phyloP scores from a whole-genome alignment of 2,113 vertebrate species.

The Brevimyrus niger region DNA sequence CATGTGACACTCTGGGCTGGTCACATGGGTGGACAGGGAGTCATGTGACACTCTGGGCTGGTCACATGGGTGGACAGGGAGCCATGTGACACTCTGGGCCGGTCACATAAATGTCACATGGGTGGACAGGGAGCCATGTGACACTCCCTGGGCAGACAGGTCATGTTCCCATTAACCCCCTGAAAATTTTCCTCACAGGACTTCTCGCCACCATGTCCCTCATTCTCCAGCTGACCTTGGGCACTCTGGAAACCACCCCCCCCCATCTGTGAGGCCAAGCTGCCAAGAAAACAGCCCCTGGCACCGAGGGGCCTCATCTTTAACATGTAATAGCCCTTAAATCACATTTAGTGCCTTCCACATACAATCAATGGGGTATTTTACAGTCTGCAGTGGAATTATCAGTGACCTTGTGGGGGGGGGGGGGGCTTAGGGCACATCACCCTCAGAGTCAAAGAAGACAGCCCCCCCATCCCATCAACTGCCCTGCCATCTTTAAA shows the following conservation, averaged over 20 bases:
- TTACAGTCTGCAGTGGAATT: slow-evolving; percentile 49
- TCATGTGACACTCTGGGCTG: neutral
- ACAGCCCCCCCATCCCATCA: slow-evolving; percentile 29
- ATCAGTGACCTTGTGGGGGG: slow-evolving; percentile 32
- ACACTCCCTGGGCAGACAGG: neutral
- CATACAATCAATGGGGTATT: slow-evolving; percentile 54
- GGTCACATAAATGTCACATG: neutral
- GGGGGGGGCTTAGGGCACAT: neutral
- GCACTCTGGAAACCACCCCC: slow-evolving; percentile 28
- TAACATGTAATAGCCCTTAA: slow-evolving; percentile 55
- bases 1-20: neutral
- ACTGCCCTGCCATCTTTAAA: slow-evolving; percentile 47
- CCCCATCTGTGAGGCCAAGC: neutral
- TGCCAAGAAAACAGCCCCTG: slow-evolving; percentile 41
- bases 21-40: neutral
- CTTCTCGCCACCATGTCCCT: neutral
- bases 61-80: too few relatives aligned
- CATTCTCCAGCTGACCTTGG: slow-evolving; percentile 23
- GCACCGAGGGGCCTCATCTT: slow-evolving; percentile 39
- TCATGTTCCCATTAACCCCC: neutral
- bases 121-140: neutral
- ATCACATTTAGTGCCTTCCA: slow-evolving; percentile 53
- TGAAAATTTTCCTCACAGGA: neutral
- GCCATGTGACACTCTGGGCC: too few relatives aligned
- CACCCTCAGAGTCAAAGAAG: neutral